Base-by-base conservation (phyloP, 2,888 invertebrate genomes). In the Mellilla xanthometata region DNA sequence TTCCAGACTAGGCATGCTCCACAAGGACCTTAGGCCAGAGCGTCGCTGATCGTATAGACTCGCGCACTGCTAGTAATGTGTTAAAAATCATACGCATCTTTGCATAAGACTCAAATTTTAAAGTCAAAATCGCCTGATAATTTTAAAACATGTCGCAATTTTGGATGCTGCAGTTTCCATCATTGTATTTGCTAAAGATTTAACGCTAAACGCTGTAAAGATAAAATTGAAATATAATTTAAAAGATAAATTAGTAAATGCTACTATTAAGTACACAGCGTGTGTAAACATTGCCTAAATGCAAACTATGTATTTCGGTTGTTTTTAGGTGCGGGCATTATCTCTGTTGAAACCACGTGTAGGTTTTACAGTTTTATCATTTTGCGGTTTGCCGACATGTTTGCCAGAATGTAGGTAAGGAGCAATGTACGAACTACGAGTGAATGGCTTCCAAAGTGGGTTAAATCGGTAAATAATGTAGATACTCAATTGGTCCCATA, bases 221-320 rank as follows among this genome's bases (percentile, higher is more conserved):
- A 51, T 46, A 51, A 44, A 22, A n/a, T 6, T 26, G 15, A 4
- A 36, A 22, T 10, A 23, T 36, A 6, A 29, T 39, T 34, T 34
- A 29, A 22, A 34, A 39, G 39, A 39, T 39, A 45, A 45, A 19
- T 39, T 29, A 12, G 9, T 23, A 4, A 45, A 35, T 35, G 23
- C 9, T 3, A 10, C 24, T 30, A 40, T 43, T 35, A 36, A 41
- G 39, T 12, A 32, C 23, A 47, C 49, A 57, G 54, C 43, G 51
- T 46, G 42, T 32, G 51, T 53, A 53, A 48, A 49, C 54, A 60
- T 70, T 69, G 60, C 63, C 47, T 50, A 68, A 68, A 62, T 65
- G 58, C 42, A 41, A 50, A 44, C 62, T 69, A 70, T 76, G 72
- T 62, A 76, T 63, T 62, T 76, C 49, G 76, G 73, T 68, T 68